phyloP scores from a whole-genome alignment of 2,113 vertebrate species.

The Platysternon megacephalum region DNA sequence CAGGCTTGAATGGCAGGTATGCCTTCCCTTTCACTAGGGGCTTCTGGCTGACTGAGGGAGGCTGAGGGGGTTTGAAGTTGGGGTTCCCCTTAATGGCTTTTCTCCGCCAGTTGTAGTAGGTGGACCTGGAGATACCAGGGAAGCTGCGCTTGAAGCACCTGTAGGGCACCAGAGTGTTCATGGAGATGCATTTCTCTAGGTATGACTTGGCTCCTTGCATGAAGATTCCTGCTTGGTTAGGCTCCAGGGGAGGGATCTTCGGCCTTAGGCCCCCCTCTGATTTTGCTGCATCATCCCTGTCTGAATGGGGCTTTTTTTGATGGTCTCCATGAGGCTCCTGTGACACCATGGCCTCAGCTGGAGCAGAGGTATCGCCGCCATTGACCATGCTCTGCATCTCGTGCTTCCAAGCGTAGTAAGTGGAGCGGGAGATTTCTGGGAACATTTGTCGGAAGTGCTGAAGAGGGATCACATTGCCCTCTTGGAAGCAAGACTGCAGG shows the following conservation, averaged over 20 bases:
- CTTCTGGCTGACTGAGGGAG: slow-evolving; percentile 18
- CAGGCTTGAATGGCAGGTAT: slow-evolving; percentile 41
- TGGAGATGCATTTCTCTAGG: slow-evolving; percentile 90
- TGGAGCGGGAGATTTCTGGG: slow-evolving; percentile 94
- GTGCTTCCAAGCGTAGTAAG: slow-evolving; percentile 96
- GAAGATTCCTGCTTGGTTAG: slow-evolving; percentile 70
- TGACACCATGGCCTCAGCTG: slow-evolving; percentile 10
- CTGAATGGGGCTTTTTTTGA: slow-evolving; percentile 21
- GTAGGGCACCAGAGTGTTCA: slow-evolving; percentile 91
- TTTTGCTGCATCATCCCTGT: slow-evolving; percentile 13
- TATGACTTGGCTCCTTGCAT: slow-evolving; percentile 95
- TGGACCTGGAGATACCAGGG: slow-evolving; percentile 94
- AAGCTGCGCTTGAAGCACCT: slow-evolving; percentile 92
- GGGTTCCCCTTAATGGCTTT: slow-evolving; percentile 90
- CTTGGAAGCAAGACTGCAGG: slow-evolving; percentile 89
- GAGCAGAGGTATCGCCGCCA: slow-evolving; percentile 67
- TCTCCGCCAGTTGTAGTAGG: slow-evolving; percentile 97
- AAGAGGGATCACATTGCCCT: slow-evolving; percentile 88
- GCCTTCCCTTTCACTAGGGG: slow-evolving; percentile 23
- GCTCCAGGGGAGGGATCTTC: not conserved
- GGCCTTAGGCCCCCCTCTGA: slow-evolving; percentile 14
- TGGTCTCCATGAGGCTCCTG: slow-evolving; percentile 41
- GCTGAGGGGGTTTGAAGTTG: slow-evolving; percentile 77
- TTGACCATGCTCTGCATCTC: slow-evolving; percentile 83
- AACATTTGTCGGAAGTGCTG: slow-evolving; percentile 92